Base-by-base conservation (phyloP, 2,113 vertebrate species). In the Mesitornis unicolor region DNA sequence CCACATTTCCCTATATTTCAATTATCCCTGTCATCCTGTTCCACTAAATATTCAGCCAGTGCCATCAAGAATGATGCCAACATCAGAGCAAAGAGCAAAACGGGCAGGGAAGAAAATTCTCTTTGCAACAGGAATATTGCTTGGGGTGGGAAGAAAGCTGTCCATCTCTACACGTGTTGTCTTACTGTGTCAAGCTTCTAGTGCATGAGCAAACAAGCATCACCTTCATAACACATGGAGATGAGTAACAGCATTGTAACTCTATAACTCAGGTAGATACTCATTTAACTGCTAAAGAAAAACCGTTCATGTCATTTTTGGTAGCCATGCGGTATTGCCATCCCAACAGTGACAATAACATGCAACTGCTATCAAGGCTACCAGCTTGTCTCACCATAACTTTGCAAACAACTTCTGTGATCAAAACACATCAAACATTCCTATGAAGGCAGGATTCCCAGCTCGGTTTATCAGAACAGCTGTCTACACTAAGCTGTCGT, bases 401-500 rank as follows among this genome's bases (percentile, higher is more conserved):
- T 38, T 53, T 33, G 59, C 81, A 87, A 96, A 63, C 78, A 86
- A 96, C 87, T 94, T 92, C 71, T 76, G 56, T 69, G 89, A 93
- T 82, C 73, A 80, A 19, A 20, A 84, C 73, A 75, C 78, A 95
- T 64, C 82, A 78, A 93, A 96, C 90, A 95, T 76, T 92, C 89
- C 73, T 95, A 9, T 3, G 28, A 95, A 88, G 81, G 81, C 69
- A 77, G 67, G 77, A 86, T 87, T 92, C 90, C 85, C 69, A 92
- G 75, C 84, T 57, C 6, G 15, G 90, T 96, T 87, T 87, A 96
- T 89, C 92, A 69, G 85, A 95, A 93, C 94, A 97, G 88, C 92
- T 92, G 93, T 79, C 78, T 89, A 87, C 65, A 81, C 73, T 81
- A 73, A 89, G 47, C 35, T 80, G 88, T 83, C 7, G 0, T 94